A percentile compares a stretch with the other conserved stretches of the same genome.
Conservation (phyloP, 2,888 invertebrate species). For the Empis stercorea region DNA sequence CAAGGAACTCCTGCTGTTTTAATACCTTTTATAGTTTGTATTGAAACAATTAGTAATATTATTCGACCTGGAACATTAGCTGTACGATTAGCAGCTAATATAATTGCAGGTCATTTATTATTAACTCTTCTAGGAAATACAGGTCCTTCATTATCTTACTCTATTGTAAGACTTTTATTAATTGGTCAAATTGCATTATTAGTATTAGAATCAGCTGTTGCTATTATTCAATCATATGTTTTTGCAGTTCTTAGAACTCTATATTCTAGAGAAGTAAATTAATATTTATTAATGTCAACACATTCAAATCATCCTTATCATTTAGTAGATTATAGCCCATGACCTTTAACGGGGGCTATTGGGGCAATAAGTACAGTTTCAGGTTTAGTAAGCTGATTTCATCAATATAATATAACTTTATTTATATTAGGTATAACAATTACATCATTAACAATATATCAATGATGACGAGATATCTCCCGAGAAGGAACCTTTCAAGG, state of each 20-base stretch:
- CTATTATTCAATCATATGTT: slow-evolving; percentile 47
- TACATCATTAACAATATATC: slow-evolving; percentile 41
- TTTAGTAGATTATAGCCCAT: slow-evolving; percentile 51
- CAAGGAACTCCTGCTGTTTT: slow-evolving; percentile 49
- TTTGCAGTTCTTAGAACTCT: slow-evolving; percentile 49
- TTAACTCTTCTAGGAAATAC: slow-evolving; percentile 44
- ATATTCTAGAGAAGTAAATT: slow-evolving; percentile 53
- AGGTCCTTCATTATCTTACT: slow-evolving; percentile 20
- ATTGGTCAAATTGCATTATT: slow-evolving; percentile 36
- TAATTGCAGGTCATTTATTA: slow-evolving; percentile 60
- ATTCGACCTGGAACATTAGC: slow-evolving; percentile 58
- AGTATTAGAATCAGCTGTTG: slow-evolving; percentile 41
- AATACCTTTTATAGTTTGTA: slow-evolving; percentile 60
- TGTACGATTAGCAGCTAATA: slow-evolving; percentile 60
- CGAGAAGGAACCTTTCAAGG: slow-evolving; percentile 57
- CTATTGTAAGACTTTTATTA: slow-evolving; percentile 24
- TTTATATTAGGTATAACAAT: slow-evolving; percentile 38
- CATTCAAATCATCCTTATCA: slow-evolving; percentile 50
- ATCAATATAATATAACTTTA: slow-evolving; percentile 41
- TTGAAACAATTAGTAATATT: slow-evolving; percentile 61
- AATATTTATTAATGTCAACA: slow-evolving; percentile 41
- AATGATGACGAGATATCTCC: slow-evolving; percentile 58
- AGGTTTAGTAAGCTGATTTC: slow-evolving; percentile 50
- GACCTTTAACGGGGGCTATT: slow-evolving; percentile 48
- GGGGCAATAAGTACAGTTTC: slow-evolving; percentile 43